Conservation (phyloP, 2,113 vertebrate species). For the Rana temporaria region DNA sequence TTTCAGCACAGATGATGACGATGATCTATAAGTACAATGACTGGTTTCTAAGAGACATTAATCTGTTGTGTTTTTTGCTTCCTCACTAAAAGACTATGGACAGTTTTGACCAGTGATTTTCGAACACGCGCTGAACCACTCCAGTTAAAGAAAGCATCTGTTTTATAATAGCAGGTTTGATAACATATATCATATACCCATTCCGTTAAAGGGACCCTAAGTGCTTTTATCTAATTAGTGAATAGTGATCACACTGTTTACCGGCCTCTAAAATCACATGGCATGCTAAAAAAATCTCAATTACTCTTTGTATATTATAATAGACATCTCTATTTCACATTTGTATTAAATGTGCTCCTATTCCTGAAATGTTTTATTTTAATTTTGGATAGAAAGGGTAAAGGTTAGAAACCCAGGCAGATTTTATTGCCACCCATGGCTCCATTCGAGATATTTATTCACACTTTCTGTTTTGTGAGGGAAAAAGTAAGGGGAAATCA, state of each 20-base stretch:
- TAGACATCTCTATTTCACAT: neutral
- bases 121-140: neutral
- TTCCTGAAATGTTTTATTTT: too few relatives aligned
- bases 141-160: neutral
- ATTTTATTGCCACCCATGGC: too few relatives aligned
- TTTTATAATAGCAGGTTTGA: constrained; percentile 4
- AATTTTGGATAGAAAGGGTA: too few relatives aligned
- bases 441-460: too few relatives aligned
- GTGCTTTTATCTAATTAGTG: constrained; percentile 31
- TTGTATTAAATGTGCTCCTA: neutral
- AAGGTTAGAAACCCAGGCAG: too few relatives aligned
- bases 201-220: constrained; percentile 15
- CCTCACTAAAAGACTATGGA: neutral
- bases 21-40: constrained; percentile 75
- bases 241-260: constrained; percentile 18
- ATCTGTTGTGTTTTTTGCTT: neutral
- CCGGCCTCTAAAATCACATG: constrained; percentile 14
- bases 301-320: constrained; percentile 1
- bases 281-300: neutral
- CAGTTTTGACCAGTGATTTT: neutral
- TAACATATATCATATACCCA: neutral
- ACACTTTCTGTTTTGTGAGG: too few relatives aligned
- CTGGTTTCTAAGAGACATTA: constrained; percentile 10
- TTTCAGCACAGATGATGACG: constrained; percentile 88
- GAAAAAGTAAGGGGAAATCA: too few relatives aligned